Evolutionary conservation across 2,888 invertebrate species (phyloP), one percentile per base, ranked within the genome.

Genomic region (Incurvaria masculella): DNA sequence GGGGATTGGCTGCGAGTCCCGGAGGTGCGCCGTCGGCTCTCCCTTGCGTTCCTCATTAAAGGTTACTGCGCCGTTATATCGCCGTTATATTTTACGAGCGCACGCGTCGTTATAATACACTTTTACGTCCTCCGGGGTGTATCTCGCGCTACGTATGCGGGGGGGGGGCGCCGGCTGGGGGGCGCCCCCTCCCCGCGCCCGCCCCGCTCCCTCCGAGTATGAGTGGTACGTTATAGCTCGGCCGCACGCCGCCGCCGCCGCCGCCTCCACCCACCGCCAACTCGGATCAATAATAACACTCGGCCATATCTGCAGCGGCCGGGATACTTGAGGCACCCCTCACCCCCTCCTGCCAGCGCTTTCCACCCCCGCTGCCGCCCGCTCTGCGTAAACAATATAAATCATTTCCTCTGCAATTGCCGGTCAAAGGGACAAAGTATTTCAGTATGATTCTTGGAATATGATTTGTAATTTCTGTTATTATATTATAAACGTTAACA

Each of bases 201-300:
- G 58, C 57, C 56, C 50, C 61, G 60, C 63, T 63, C 63, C 59
- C 61, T 14, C 64, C 61, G 62, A 68, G 73, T 76, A 75, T 74
- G 73, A 76, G 71, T 68, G 66, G 70, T 72, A 70, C 74, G 72
- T 73, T 74, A 61, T 61, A 59, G 59, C 60, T n/a, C n/a, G 58
- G 59, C 69, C 69, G 64, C 69, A 14, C 33, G 33, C 33, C 33
- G 33, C 17, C 72, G 66, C 68, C 69, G 65, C 68, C 68, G 60
- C 64, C 49, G 44, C 63, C 66, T 61, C 64, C n/a, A n/a, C n/a
- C n/a, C n/a, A n/a, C n/a, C n/a, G n/a, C n/a, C n/a, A n/a, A n/a
- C 63, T 65, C 67, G 75, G 79, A 76, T 79, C 79, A 71, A 79
- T 79, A 76, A 78, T 78, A 78, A 79, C 73, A 76, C 75, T 73